Evolutionary conservation across 2,888 invertebrate species (phyloP).

Genomic region (Tillus elongatus): DNA sequence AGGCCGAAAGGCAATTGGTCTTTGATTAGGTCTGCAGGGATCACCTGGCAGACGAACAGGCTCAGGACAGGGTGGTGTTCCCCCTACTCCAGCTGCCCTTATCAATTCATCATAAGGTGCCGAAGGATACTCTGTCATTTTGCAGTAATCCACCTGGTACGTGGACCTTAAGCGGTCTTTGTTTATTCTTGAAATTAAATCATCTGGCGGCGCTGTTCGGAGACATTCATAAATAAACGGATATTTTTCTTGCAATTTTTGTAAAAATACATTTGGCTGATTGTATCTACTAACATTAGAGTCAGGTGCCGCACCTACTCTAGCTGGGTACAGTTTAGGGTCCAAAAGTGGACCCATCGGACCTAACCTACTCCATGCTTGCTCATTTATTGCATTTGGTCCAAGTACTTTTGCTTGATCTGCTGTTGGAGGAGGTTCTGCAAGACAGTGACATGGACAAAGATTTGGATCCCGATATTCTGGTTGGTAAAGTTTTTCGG

Average conservation of each 20-base stretch:
- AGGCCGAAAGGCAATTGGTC: slow-evolving; percentile 33
- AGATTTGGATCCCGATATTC: slow-evolving; percentile 38
- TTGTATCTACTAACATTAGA: slow-evolving; percentile 46
- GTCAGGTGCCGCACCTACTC: slow-evolving; percentile 49
- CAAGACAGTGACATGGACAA: slow-evolving; percentile 31
- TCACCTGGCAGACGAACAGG: slow-evolving; percentile 51
- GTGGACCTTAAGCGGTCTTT: slow-evolving; percentile 53
- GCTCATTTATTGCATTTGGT: slow-evolving; percentile 29
- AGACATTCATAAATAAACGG: slow-evolving; percentile 56
- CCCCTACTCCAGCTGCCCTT: slow-evolving; percentile 48
- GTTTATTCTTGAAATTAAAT: slow-evolving; percentile 52
- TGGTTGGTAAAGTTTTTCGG: slow-evolving; percentile 42
- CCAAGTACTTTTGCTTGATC: slow-evolving; percentile 24
- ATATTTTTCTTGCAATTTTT: slow-evolving; percentile 55
- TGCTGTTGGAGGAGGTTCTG: slow-evolving; percentile 23
- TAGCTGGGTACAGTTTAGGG: slow-evolving; percentile 52
- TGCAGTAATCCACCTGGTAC: slow-evolving; percentile 53
- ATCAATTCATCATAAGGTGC: slow-evolving; percentile 51
- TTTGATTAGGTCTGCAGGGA: slow-evolving; percentile 48
- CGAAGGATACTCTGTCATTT: slow-evolving; percentile 43
- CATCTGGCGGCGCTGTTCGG: slow-evolving; percentile 50
- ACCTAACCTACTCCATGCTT: slow-evolving; percentile 43
- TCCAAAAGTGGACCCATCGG: slow-evolving; percentile 54
- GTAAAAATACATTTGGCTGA: slow-evolving; percentile 53
- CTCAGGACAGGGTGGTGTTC: slow-evolving; percentile 48